These are phyloP conservation scores for Lordiphosa collinella DNA, from an alignment of 1,140 invertebrate species.

Conservation along the genomic window DNA sequence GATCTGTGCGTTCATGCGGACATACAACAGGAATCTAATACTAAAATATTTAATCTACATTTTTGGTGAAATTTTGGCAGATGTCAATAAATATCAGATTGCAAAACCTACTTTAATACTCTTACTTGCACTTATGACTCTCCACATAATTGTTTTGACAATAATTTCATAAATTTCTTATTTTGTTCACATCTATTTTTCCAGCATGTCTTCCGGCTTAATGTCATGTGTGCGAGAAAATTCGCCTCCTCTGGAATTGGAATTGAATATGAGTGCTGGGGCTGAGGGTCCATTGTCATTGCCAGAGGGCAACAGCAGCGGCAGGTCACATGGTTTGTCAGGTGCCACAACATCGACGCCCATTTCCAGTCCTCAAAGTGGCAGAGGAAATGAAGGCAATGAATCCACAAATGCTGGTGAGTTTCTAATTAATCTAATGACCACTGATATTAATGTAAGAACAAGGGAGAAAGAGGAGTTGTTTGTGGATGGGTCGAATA, in stretches of 20 bases:
- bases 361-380: conserved; percentile 39
- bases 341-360: conserved; percentile 56
- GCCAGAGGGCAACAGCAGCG: conserved; percentile 35
- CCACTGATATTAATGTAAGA: not conserved
- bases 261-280: conserved; percentile 49
- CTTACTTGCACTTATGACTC: conserved; percentile 5
- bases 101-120: not conserved
- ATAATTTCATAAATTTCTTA: conserved; percentile 13
- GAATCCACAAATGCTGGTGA: conserved; percentile 45
- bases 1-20: too few relatives aligned
- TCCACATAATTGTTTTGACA: conserved; percentile 19
- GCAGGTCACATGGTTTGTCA: conserved; percentile 33
- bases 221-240: conserved; percentile 82
- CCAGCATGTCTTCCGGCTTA: conserved; percentile 78
- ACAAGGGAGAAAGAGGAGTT: too few relatives aligned
- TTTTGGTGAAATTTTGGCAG: too few relatives aligned
- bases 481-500: too few relatives aligned
- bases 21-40: too few relatives aligned
- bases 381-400: conserved; percentile 33
- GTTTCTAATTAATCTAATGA: conserved; percentile 22
- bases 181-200: conserved; percentile 20
- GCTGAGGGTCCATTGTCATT: conserved; percentile 63
- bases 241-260: conserved; percentile 79
- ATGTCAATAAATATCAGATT: too few relatives aligned
- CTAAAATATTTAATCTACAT: too few relatives aligned